phyloP scores from a whole-genome alignment of 2,797 vertebrate genomes.

The Catamblyrhynchus diadema region DNA sequence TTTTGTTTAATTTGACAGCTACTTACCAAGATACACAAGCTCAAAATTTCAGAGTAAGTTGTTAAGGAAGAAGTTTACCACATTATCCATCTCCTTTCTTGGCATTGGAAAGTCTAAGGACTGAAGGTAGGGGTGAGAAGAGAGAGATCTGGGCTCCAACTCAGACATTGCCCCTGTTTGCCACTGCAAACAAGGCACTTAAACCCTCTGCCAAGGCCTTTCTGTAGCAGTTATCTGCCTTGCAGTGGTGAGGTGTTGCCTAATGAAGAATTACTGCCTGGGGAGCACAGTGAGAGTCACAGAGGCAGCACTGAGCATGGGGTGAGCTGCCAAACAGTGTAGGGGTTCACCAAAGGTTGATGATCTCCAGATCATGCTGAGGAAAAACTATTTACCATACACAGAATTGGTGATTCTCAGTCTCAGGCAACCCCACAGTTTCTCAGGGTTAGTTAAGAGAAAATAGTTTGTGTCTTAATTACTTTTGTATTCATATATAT shows the following conservation, averaged over 20 bases:
- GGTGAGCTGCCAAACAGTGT: neutral
- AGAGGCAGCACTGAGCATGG: neutral
- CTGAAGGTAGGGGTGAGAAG: neutral
- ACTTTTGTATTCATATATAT: neutral
- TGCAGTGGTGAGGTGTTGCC: neutral
- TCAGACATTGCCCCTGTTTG: neutral
- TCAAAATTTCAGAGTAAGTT: neutral
- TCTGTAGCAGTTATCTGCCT: neutral
- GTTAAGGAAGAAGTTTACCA: neutral
- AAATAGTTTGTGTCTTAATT: neutral
- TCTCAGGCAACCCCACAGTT: neutral
- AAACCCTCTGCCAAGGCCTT: neutral
- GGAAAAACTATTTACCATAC: neutral
- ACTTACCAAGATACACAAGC: constrained; percentile 8
- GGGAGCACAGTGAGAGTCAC: neutral
- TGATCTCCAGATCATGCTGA: neutral
- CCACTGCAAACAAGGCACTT: neutral
- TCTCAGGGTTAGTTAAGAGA: neutral
- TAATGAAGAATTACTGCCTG: neutral
- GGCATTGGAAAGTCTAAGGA: neutral
- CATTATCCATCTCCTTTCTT: neutral
- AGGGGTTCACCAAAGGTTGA: neutral
- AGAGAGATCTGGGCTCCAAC: neutral
- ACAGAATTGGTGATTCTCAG: neutral
- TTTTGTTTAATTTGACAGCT: constrained; percentile 57